phyloP scores from a whole-genome alignment of 2,113 vertebrate genomes.

The Rhynchopsitta pachyrhyncha region DNA sequence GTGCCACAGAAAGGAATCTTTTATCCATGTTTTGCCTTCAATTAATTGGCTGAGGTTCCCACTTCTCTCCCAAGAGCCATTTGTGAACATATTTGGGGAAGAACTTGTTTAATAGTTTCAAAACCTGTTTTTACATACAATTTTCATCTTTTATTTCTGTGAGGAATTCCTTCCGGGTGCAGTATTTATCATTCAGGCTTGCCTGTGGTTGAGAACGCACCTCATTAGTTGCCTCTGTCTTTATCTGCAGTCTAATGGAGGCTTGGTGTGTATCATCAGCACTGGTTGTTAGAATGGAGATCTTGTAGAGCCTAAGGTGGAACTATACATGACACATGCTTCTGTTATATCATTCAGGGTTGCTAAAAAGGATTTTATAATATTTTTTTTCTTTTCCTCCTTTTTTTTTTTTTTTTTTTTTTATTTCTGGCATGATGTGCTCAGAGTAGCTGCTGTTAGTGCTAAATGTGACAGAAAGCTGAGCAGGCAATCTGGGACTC shows the following conservation, averaged over 20 bases:
- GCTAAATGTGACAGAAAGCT: background rate
- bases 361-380: background rate
- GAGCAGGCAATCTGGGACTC: background rate
- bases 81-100: background rate
- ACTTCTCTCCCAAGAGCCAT: background rate
- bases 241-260: background rate
- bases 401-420: too few relatives aligned
- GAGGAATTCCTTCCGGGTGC: background rate
- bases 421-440: background rate
- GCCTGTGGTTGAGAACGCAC: background rate
- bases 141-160: background rate
- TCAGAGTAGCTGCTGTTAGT: background rate
- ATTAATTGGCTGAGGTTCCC: background rate
- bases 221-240: background rate
- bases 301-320: background rate
- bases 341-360: background rate
- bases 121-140: background rate
- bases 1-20: background rate
- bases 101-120: background rate
- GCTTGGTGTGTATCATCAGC: background rate
- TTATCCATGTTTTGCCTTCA: background rate
- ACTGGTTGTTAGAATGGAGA: background rate
- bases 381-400: background rate
- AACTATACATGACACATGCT: background rate
- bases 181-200: background rate